Conservation (phyloP, 1,140 invertebrate species). For the Pseudachorutes palmiensis region DNA sequence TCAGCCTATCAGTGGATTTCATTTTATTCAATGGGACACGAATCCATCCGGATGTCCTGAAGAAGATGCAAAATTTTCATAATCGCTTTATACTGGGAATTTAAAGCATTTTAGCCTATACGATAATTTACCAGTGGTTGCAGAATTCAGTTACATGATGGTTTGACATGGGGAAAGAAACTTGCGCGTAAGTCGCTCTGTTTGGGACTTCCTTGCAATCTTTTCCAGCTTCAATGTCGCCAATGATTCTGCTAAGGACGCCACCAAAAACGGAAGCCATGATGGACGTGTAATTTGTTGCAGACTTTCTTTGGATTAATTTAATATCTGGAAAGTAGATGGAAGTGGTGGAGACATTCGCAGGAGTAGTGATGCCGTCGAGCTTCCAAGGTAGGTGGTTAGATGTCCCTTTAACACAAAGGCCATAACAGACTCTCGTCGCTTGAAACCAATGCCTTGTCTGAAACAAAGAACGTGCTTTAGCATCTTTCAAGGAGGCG, state of each 20-base stretch:
- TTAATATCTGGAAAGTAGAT: constrained; percentile 1
- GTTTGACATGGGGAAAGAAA: background rate
- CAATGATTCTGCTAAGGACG: background rate
- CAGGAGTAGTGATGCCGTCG: background rate
- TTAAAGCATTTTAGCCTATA: background rate
- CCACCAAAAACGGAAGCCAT: constrained; percentile 1
- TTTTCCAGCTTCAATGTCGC: background rate
- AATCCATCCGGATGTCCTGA: background rate
- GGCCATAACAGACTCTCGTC: background rate
- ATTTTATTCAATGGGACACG: constrained; percentile 4
- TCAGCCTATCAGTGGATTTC: background rate
- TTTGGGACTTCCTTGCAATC: background rate
- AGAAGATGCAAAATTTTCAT: background rate
- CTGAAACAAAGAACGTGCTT: background rate
- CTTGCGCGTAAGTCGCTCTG: background rate
- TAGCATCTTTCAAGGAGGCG: background rate
- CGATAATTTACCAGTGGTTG: background rate
- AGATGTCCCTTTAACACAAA: background rate
- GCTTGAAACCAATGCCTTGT: background rate
- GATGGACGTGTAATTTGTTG: background rate
- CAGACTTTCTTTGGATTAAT: constrained; percentile 3
- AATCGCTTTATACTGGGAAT: background rate
- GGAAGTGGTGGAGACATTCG: background rate
- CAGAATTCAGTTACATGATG: background rate
- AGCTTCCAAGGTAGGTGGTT: background rate